phyloP scores from a whole-genome alignment of 2,113 vertebrate species.

The Saimiri boliviensis region DNA sequence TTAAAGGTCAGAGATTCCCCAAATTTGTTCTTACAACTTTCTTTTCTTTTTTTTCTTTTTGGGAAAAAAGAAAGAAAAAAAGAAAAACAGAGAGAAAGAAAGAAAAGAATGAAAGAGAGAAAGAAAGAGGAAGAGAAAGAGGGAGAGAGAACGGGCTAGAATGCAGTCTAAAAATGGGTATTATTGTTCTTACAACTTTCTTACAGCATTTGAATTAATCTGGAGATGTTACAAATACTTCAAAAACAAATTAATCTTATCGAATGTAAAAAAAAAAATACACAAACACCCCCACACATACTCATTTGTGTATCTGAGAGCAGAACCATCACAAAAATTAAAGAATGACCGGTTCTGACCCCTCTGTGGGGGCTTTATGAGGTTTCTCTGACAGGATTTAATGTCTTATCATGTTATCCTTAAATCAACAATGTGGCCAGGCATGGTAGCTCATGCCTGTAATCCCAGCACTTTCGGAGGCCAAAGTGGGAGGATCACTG shows the following conservation, averaged over 20 bases:
- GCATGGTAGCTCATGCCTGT: too few species aligned
- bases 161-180: too few species aligned
- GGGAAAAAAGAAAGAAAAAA: too few species aligned
- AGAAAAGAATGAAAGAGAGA: too few species aligned
- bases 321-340: conserved; percentile 14
- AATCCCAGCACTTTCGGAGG: too few species aligned
- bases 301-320: neutral
- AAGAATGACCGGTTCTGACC: neutral
- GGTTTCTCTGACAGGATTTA: neutral
- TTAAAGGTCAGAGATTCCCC: neutral
- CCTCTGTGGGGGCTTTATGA: neutral
- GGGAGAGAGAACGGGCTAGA: too few species aligned
- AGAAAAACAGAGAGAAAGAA: too few species aligned
- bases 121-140: too few species aligned
- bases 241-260: conserved; percentile 14
- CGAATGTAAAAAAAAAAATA: neutral
- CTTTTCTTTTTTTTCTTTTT: too few species aligned
- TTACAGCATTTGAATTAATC: neutral
- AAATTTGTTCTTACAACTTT: neutral
- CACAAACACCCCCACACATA: accelerated
- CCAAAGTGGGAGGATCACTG: too few species aligned
- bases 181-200: neutral
- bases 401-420: neutral
- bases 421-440: neutral
- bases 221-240: conserved; percentile 10